Evolutionary conservation across 2,888 invertebrate species (phyloP).

Genomic region (Drosophila mulleri): DNA sequence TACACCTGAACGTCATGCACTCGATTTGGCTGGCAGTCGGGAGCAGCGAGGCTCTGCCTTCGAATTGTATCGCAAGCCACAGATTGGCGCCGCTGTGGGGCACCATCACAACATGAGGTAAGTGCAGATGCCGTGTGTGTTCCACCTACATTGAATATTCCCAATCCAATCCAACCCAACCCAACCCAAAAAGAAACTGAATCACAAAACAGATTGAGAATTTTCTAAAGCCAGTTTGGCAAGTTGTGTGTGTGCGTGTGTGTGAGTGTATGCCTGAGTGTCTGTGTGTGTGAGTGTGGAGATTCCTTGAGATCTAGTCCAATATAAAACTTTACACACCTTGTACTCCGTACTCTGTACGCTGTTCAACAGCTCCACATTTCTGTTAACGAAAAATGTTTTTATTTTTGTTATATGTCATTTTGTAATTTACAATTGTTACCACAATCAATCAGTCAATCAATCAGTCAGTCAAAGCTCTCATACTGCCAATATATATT

Average conservation of each 20-base stretch:
- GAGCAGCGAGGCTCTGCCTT: constrained; percentile 98
- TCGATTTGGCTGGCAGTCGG: constrained; percentile 92
- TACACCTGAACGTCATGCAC: constrained; percentile 84
- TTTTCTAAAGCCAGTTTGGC: constrained; percentile 16
- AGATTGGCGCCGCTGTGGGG: constrained; percentile 85
- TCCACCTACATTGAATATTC: constrained; percentile 4
- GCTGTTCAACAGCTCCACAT: constrained; percentile 57
- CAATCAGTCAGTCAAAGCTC: constrained; percentile 51
- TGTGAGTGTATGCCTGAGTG: constrained; percentile 3
- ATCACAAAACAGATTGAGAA: constrained; percentile 30
- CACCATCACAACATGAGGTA: constrained; percentile 93
- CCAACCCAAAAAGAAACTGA: constrained; percentile 22
- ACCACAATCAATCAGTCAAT: constrained; percentile 43
- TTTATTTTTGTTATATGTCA: constrained; percentile 81
- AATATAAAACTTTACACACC: constrained; percentile 23
- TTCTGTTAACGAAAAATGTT: constrained; percentile 85
- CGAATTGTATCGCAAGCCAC: constrained; percentile 96
- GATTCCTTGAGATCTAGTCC: constrained; percentile 6
- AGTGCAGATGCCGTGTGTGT: constrained; percentile 60
- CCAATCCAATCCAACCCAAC: not conserved
- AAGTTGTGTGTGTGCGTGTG: constrained; percentile 10
- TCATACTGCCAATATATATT: constrained; percentile 63
- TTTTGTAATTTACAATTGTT: constrained; percentile 55
- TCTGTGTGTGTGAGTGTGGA: constrained; percentile 8
- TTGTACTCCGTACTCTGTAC: constrained; percentile 40